Conservation (phyloP, 2,113 vertebrate species). For the Gallinago jamesoni region DNA sequence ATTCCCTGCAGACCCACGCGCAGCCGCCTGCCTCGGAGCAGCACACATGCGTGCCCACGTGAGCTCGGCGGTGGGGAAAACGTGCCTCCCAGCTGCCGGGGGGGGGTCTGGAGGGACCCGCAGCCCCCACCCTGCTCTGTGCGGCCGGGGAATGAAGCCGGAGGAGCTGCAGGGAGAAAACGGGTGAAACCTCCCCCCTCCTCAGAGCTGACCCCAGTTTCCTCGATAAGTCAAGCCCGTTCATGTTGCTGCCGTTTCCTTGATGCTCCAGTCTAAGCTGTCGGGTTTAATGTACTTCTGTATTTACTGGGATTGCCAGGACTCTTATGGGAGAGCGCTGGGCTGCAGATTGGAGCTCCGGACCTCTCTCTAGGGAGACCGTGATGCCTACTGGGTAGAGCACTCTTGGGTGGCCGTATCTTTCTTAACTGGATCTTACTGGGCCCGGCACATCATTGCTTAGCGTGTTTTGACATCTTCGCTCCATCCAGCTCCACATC, state of each 20-base stretch:
- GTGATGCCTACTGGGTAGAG: not conserved
- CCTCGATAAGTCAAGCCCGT: not conserved
- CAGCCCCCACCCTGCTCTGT: not conserved
- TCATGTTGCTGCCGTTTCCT: not conserved
- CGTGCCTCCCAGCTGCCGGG: not conserved
- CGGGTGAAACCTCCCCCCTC: not conserved
- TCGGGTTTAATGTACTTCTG: not conserved
- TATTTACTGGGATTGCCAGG: not conserved
- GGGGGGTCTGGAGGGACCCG: not conserved
- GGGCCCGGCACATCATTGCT: not conserved
- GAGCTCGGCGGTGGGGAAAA: not conserved
- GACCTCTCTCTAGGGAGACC: not conserved
- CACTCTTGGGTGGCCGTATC: accelerated
- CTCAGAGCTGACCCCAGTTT: not conserved
- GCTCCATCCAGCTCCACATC: not conserved
- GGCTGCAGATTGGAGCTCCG: not conserved
- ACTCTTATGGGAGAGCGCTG: not conserved
- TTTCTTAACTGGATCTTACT: not conserved
- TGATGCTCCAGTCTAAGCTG: not conserved
- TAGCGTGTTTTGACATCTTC: not conserved
- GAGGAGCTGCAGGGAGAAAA: not conserved
- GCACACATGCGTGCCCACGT: not conserved
- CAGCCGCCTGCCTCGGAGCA: not conserved
- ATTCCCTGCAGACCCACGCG: not conserved
- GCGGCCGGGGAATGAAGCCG: not conserved